Evolutionary conservation across 2,113 vertebrate species (phyloP).

Genomic region (Hippocampus abdominalis): DNA sequence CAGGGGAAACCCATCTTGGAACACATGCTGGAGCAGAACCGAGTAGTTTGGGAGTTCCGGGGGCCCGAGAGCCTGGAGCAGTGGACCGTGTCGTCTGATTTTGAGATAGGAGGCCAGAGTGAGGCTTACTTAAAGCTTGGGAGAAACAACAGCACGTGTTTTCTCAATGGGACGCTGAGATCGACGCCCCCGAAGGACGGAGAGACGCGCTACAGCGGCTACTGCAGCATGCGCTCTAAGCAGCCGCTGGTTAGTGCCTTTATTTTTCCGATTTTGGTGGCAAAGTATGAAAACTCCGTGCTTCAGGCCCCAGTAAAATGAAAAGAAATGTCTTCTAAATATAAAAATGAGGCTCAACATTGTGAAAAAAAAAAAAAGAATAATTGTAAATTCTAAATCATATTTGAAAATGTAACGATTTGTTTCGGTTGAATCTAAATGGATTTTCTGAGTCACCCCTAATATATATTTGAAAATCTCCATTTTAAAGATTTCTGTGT

Average conservation of each 20-base stretch:
- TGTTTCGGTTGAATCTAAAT: too few relatives aligned
- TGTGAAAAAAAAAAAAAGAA: too few relatives aligned
- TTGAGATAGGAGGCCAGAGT: constrained; percentile 87
- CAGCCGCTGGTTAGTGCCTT: constrained; percentile 74
- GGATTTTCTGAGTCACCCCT: too few relatives aligned
- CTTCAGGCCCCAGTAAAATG: neutral
- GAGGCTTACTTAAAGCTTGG: constrained; percentile 78
- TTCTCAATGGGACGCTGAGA: constrained; percentile 82
- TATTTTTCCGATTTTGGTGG: neutral
- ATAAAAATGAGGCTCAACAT: too few relatives aligned
- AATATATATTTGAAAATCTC: too few relatives aligned
- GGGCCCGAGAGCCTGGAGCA: constrained; percentile 79
- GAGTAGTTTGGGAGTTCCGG: constrained; percentile 86
- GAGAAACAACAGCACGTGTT: constrained; percentile 78
- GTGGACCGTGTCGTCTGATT: constrained; percentile 86
- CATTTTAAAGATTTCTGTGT: too few relatives aligned
- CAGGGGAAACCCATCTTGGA: constrained; percentile 66
- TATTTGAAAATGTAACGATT: too few relatives aligned
- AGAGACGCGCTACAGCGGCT: constrained; percentile 87
- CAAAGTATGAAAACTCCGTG: neutral
- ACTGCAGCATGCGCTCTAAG: constrained; percentile 81
- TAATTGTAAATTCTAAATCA: too few relatives aligned
- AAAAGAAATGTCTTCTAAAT: too few relatives aligned
- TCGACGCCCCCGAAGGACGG: constrained; percentile 80
- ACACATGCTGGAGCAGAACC: constrained; percentile 81